These are phyloP conservation scores for Peromyscus melanophrys DNA, from an alignment of 2,797 vertebrate genomes.

Conservation along the genomic window DNA sequence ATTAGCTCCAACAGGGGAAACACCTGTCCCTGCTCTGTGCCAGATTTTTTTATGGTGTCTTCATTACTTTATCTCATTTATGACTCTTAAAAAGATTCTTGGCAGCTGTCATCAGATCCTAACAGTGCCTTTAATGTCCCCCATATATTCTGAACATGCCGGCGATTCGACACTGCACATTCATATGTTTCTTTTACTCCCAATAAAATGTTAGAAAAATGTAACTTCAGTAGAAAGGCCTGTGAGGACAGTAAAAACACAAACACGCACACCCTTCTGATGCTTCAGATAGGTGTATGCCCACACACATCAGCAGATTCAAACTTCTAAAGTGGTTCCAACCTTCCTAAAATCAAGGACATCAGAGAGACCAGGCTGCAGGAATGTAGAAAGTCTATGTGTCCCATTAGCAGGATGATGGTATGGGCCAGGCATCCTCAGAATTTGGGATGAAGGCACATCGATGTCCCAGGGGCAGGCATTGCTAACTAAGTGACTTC, in stretches of 20 bases:
- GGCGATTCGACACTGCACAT: slow-evolving; percentile 65
- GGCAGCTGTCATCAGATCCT: slow-evolving; percentile 79
- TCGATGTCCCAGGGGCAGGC: background rate
- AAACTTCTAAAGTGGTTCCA: background rate
- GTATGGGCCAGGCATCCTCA: background rate
- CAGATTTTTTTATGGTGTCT: slow-evolving; percentile 76
- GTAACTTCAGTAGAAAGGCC: background rate
- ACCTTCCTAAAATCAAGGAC: background rate
- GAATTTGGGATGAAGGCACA: background rate
- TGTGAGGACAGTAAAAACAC: slow-evolving; percentile 57
- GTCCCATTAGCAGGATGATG: rapidly evolving
- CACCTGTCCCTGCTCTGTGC: slow-evolving; percentile 87
- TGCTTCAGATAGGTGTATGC: background rate
- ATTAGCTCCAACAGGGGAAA: slow-evolving; percentile 87
- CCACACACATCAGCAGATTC: background rate
- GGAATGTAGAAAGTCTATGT: background rate
- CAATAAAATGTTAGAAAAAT: slow-evolving; percentile 40
- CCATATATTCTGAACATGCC: slow-evolving; percentile 58
- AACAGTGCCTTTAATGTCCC: slow-evolving; percentile 59
- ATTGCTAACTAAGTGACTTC: background rate
- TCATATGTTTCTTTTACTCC: slow-evolving; percentile 70
- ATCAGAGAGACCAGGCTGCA: background rate
- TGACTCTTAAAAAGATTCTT: slow-evolving; percentile 79
- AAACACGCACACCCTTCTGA: background rate
- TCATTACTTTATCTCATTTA: slow-evolving; percentile 86